Evolutionary conservation across 1,140 invertebrate species (phyloP), one percentile per base, ranked within the genome.

Genomic region (Ceratina japonica): DNA sequence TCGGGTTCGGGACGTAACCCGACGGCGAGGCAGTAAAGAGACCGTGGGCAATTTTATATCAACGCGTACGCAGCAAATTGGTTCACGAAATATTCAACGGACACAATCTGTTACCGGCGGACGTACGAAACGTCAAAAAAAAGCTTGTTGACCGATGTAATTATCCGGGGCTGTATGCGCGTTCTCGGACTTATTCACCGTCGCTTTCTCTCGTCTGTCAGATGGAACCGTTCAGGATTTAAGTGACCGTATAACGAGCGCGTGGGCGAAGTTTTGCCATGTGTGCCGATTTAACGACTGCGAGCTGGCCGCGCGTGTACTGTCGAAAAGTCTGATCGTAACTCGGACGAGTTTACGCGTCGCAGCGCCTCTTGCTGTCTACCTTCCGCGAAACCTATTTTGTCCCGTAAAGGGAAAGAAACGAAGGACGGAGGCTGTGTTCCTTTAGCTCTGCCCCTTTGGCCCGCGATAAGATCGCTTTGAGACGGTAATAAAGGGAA

Each of bases 401-500:
- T 65, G 52, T 51, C 61, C 52, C 15, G 22, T 66, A 54, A 84
- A 70, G 63, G 64, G 51, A 80, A 59, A 69, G 74, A 24, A 80
- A 63, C 52, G 68, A 54, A 58, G 22, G 4, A 31, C 27, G 27
- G 58, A 44, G 66, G 44, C 22, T 8, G 22, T 31, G 69, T 20
- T 64, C 18, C 18, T 22, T 13, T 1, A n/a, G 27, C 31, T 16
- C 20, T 20, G 49, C 18, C 24, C 22, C 52, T 52, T 31, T 20
- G 8, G 59, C 31, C 13, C 20, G 27, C 77, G 88, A 89, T 89
- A 88, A 90, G 87, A 91, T 91, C 91, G 84, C 90, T 91, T 91
- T 91, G 89, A 89, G 88, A 85, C 81, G 81, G 71, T 88, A 90
- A 91, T 91, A 91, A 91, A 90, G 86, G 85, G 80, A 87, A 89